Evolutionary conservation across 2,113 vertebrate species (phyloP).

Genomic region (Cariama cristata): DNA sequence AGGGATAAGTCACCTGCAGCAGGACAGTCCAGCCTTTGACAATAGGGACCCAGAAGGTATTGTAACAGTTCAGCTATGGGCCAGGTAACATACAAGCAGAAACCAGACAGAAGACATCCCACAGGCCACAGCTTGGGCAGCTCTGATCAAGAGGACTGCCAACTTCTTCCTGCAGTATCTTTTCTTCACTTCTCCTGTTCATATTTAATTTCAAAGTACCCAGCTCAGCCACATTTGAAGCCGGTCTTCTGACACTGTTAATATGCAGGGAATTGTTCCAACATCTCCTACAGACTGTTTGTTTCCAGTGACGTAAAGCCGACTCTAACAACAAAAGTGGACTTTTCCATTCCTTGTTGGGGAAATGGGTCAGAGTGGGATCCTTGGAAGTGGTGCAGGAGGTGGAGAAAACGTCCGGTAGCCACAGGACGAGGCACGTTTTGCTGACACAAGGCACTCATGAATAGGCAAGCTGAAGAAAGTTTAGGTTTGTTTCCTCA

Average conservation of each 20-base stretch:
- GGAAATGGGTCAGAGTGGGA: not conserved
- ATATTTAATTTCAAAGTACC: not conserved
- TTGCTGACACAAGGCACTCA: slow-evolving; percentile 45
- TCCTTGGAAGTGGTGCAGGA: slow-evolving; percentile 11
- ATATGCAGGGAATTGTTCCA: not conserved
- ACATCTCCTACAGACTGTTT: not conserved
- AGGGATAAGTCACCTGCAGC: not conserved
- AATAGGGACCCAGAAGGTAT: not conserved
- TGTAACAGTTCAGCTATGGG: not conserved
- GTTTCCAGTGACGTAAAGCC: not conserved
- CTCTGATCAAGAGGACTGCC: not conserved
- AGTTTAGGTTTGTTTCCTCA: slow-evolving; percentile 56
- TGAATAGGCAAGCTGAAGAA: slow-evolving; percentile 44
- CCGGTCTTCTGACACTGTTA: not conserved
- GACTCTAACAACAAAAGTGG: not conserved
- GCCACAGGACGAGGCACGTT: slow-evolving; percentile 8
- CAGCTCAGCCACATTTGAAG: not conserved
- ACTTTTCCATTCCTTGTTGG: not conserved
- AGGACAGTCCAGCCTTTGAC: not conserved
- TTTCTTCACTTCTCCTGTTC: not conserved
- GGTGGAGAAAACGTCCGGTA: not conserved
- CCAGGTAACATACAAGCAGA: not conserved
- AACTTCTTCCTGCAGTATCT: not conserved
- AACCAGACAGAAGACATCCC: not conserved
- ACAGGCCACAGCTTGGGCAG: not conserved